Base-by-base conservation (phyloP, 1,140 invertebrate species). In the Dinoponera quadriceps region DNA sequence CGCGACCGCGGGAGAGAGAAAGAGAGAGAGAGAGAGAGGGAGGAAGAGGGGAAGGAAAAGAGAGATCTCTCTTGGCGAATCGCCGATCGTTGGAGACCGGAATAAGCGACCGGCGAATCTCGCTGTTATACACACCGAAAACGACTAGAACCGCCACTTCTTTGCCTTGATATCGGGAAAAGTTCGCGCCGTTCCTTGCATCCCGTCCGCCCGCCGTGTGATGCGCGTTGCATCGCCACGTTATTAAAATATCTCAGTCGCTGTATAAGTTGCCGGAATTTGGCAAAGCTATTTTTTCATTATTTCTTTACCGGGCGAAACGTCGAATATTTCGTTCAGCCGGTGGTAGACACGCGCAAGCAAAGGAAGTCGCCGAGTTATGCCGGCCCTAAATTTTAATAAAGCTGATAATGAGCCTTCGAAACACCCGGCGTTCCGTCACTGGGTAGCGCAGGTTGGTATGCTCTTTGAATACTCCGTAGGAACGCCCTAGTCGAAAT, bases 291-390 rank as follows among this genome's bases (percentile, higher is more conserved):
- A 44, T 44, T 20, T 60, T 18, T 22, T 18, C 48, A 38, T 69
- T 69, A 48, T 44, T 57, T 20, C 44, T n/a, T 48, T 16, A 38
- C 14, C 20, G 11, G 18, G 22, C 13, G 14, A 57, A 80, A 27
- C n/a, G 20, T 16, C 48, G 59, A 63, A 51, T 63, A 63, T n/a
- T 71, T 48, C 18, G 22, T 27, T 77, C 49, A 11, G 16, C 44
- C 1, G n/a, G n/a, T n/a, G n/a, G n/a, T n/a, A n/a, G n/a, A n/a
- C n/a, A n/a, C n/a, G 7, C 51, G 27, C 63, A 16, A 75, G 25
- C 38, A 49, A 78, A 78, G 27, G 11, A 78, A 78, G 84, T 78
- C 68, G 80, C 29, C 25, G 72, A 87, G 74, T 83, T 87, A 66
- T 44, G 59, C 33, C 68, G 57, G 29, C 7, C 38, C 27, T 49